phyloP scores from a whole-genome alignment of 2,888 invertebrate genomes.

The Plebejus melissa region DNA sequence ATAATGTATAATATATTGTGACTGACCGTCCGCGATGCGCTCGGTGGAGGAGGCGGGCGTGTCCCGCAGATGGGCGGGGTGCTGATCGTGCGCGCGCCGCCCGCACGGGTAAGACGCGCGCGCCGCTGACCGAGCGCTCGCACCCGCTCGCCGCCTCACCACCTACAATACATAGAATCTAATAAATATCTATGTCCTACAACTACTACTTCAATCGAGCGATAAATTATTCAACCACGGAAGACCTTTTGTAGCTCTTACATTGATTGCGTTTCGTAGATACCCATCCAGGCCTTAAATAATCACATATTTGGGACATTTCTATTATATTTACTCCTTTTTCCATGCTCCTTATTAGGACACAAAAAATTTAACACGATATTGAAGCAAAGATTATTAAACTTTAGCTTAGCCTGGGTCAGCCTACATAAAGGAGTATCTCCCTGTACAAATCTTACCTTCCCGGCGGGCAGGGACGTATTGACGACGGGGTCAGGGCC shows the following conservation, averaged over 20 bases:
- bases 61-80: slow-evolving; percentile 51
- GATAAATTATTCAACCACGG: no score
- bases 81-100: slow-evolving; percentile 72
- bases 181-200: no score
- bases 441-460: slow-evolving; percentile 61
- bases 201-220: no score
- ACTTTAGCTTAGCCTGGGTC: no score
- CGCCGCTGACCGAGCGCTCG: slow-evolving; percentile 58
- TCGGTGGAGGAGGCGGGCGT: slow-evolving; percentile 79
- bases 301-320: no score
- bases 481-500: slow-evolving; percentile 79
- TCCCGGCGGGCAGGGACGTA: slow-evolving; percentile 85
- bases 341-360: no score
- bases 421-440: neutral
- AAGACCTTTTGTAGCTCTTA: no score
- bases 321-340: no score
- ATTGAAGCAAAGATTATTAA: no score
- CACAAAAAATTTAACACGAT: no score
- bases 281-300: no score
- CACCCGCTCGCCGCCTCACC: slow-evolving; percentile 77
- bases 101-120: slow-evolving; percentile 84
- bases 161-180: slow-evolving; percentile 57
- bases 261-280: no score
- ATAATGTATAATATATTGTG: neutral
- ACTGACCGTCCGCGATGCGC: slow-evolving; percentile 71